phyloP scores from a whole-genome alignment of 2,797 vertebrate genomes.

The Rhynchotus rufescens region DNA sequence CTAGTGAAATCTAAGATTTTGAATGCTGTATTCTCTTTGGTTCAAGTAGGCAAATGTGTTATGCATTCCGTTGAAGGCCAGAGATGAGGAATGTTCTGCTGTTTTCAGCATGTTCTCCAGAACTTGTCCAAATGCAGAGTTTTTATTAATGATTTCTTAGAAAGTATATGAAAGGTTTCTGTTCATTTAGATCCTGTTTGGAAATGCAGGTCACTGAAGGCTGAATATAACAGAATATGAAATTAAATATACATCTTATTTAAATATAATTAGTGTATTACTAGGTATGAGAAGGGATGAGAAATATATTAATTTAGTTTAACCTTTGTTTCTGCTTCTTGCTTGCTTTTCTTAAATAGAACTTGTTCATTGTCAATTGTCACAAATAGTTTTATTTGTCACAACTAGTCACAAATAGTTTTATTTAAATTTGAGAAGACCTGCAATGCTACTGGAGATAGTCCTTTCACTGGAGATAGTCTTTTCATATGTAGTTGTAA shows the following conservation, averaged over 20 bases:
- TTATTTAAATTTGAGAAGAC: neutral
- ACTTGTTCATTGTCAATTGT: neutral
- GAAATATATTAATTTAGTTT: neutral
- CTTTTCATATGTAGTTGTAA: neutral
- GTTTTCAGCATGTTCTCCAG: neutral
- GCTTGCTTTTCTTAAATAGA: neutral
- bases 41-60: neutral
- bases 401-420: neutral
- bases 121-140: constrained; percentile 4
- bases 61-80: constrained; percentile 3
- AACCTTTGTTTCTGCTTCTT: neutral
- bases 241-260: constrained; percentile 6
- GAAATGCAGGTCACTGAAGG: constrained; percentile 21
- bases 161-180: neutral
- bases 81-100: constrained; percentile 17
- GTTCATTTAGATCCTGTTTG: neutral
- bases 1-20: neutral
- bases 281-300: neutral
- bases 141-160: constrained; percentile 9
- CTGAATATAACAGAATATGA: neutral
- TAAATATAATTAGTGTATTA: neutral
- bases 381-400: neutral
- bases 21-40: neutral
- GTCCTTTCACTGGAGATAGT: neutral
- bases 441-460: neutral